These are phyloP conservation scores for Neoniphon sammara DNA, from an alignment of 2,797 vertebrate genomes.

Conservation along the genomic window DNA sequence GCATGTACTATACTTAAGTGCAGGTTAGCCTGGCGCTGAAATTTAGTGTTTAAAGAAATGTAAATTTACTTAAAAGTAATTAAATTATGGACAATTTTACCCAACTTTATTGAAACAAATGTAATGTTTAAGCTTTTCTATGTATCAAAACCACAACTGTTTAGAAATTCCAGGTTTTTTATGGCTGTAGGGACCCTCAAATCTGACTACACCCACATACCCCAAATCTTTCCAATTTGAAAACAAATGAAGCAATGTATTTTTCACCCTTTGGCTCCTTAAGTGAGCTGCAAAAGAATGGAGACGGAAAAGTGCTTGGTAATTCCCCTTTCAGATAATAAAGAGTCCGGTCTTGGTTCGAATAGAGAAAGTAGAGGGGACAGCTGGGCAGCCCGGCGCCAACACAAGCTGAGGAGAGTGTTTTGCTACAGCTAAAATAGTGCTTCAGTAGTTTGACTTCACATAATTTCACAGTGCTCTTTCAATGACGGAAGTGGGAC, in stretches of 20 bases:
- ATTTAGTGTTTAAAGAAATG: no score
- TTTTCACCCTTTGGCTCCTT: conserved; percentile 19
- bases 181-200: not conserved
- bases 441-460: not conserved
- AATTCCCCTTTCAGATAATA: conserved; percentile 14
- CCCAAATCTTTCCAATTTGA: not conserved
- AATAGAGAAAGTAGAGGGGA: no score
- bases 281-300: not conserved
- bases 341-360: not conserved
- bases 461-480: not conserved
- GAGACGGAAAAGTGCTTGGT: conserved; percentile 11
- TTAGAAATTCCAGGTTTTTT: no score
- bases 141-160: not conserved
- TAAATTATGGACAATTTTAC: not conserved
- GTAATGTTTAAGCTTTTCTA: not conserved
- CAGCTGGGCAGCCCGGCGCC: conserved; percentile 11
- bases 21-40: no score
- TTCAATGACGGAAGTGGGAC: not conserved
- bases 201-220: not conserved
- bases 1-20: no score
- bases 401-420: not conserved
- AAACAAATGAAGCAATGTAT: conserved; percentile 3
- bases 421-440: not conserved
- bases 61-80: no score
- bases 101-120: not conserved